A percentile compares a stretch with the other conserved stretches of the same genome.
Evolutionary conservation across 2,888 invertebrate genomes (phyloP).

Genomic region (Synergus itoensis): DNA sequence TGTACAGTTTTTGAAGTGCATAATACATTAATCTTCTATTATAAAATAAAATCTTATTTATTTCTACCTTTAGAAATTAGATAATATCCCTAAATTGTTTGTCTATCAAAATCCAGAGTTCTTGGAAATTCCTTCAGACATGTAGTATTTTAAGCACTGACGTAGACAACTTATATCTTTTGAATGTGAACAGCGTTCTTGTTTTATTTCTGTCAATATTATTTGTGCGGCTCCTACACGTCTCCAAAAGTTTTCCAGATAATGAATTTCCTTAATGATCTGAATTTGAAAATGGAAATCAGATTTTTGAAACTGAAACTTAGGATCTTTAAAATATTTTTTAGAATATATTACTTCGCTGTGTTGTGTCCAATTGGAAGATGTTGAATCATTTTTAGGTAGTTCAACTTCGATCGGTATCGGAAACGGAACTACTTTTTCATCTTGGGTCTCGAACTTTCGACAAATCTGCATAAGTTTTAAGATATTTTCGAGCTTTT

Average conservation of each 20-base stretch:
- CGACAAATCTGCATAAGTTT: constrained; percentile 62
- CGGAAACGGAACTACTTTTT: constrained; percentile 59
- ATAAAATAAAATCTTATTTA: constrained; percentile 14
- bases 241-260: constrained; percentile 65
- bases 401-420: constrained; percentile 22
- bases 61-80: neutral
- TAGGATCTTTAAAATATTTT: neutral
- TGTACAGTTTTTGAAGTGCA: constrained; percentile 37
- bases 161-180: constrained; percentile 42
- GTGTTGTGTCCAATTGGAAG: constrained; percentile 21
- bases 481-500: constrained; percentile 63
- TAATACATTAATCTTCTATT: constrained; percentile 32
- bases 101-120: neutral
- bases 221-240: constrained; percentile 57
- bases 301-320: neutral
- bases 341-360: constrained; percentile 6
- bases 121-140: neutral
- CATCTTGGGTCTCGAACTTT: constrained; percentile 68
- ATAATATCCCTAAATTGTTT: neutral
- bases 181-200: constrained; percentile 54
- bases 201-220: constrained; percentile 52
- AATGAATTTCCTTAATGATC: constrained; percentile 55
- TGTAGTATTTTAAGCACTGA: constrained; percentile 13
- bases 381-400: neutral
- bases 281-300: constrained; percentile 25